Conservation (phyloP, 2,797 vertebrate species). For the Spondyliosoma cantharus region DNA sequence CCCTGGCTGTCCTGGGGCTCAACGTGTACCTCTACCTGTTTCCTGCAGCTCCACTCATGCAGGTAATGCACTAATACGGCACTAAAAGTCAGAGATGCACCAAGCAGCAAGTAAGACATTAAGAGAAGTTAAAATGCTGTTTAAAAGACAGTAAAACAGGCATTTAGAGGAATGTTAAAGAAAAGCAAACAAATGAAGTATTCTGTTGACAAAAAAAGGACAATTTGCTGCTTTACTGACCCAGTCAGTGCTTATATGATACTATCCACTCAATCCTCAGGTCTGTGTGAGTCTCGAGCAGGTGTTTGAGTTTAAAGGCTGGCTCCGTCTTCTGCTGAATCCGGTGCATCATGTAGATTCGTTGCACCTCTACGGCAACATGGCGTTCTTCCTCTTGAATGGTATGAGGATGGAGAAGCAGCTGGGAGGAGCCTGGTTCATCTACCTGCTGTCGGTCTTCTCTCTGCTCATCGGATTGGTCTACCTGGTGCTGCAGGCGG, state of each 20-base stretch:
- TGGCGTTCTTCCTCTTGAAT: conserved; percentile 95
- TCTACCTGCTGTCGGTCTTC: conserved; percentile 89
- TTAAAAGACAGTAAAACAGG: too few relatives aligned
- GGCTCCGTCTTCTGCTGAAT: conserved; percentile 90
- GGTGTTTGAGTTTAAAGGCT: conserved; percentile 85
- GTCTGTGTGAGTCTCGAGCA: conserved; percentile 90
- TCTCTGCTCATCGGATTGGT: conserved; percentile 89
- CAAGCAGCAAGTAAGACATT: too few relatives aligned
- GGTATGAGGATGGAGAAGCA: conserved; percentile 88
- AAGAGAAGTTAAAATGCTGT: too few relatives aligned
- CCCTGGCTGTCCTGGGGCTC: conserved; percentile 87
- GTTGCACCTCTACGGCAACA: conserved; percentile 97
- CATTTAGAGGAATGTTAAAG: too few relatives aligned
- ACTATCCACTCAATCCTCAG: conserved; percentile 18
- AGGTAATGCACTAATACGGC: conserved; percentile 59
- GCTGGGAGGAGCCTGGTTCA: conserved; percentile 89
- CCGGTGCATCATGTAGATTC: conserved; percentile 93
- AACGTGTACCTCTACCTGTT: conserved; percentile 91
- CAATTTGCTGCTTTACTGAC: too few relatives aligned
- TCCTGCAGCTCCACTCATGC: conserved; percentile 82
- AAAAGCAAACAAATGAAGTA: too few relatives aligned
- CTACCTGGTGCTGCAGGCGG: conserved; percentile 89
- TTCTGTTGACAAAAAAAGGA: too few relatives aligned
- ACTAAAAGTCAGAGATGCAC: too few relatives aligned
- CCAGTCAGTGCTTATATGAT: not conserved